Percentiles rank a stretch among this genome's conserved stretches.
Evolutionary conservation across 2,888 invertebrate species (phyloP).

Genomic region (Cosmia trapezina): DNA sequence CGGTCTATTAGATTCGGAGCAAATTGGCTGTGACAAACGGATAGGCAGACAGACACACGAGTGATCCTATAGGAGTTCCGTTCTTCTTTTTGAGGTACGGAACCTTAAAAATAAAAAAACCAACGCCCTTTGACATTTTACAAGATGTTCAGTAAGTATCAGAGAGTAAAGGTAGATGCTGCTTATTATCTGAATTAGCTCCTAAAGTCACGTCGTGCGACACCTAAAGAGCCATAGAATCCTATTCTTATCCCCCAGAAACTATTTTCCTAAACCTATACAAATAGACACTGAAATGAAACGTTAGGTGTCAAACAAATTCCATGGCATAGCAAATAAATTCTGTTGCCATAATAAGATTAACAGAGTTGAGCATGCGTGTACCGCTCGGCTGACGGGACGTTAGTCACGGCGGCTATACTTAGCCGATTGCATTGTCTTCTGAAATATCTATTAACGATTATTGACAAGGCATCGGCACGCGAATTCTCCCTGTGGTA

Average conservation of each 20-base stretch:
- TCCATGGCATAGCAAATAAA: constrained; percentile 87
- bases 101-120: too few species aligned
- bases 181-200: constrained; percentile 2
- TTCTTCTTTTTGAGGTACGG: too few species aligned
- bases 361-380: constrained; percentile 84
- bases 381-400: constrained; percentile 78
- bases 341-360: constrained; percentile 88
- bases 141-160: background rate
- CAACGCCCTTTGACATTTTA: too few species aligned
- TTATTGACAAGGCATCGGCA: constrained; percentile 91
- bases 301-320: constrained; percentile 83
- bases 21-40: too few species aligned
- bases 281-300: constrained; percentile 75
- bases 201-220: constrained; percentile 5
- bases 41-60: too few species aligned
- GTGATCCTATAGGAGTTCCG: too few species aligned
- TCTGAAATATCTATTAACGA: constrained; percentile 91
- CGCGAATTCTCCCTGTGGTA: constrained; percentile 87
- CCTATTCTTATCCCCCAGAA: constrained; percentile 51
- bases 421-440: constrained; percentile 90
- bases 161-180: background rate
- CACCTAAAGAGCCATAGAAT: constrained; percentile 24
- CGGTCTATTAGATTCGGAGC: too few species aligned
- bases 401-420: constrained; percentile 88
- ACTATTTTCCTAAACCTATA: constrained; percentile 60